These are phyloP conservation scores for Microcebus murinus DNA, from an alignment of 2,113 vertebrate genomes.

Conservation along the genomic window DNA sequence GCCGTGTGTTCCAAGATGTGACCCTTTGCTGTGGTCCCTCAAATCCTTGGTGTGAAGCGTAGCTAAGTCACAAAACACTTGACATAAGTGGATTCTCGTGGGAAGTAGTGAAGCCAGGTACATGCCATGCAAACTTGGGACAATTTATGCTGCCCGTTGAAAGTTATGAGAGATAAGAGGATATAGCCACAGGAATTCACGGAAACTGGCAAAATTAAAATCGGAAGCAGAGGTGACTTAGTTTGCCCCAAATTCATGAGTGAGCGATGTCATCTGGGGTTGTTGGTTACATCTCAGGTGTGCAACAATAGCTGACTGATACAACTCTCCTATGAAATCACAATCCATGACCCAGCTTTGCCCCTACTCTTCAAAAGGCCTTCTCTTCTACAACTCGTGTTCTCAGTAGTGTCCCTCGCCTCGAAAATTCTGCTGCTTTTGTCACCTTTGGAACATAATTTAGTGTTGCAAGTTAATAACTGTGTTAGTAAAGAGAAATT, in stretches of 20 bases:
- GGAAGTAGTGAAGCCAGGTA: neutral
- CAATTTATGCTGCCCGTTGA: neutral
- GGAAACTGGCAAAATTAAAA: neutral
- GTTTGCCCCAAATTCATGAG: neutral
- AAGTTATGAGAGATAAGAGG: neutral
- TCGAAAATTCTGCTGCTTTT: neutral
- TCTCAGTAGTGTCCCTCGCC: neutral
- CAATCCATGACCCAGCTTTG: neutral
- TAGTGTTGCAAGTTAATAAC: neutral
- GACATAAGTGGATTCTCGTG: neutral
- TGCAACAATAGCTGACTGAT: neutral
- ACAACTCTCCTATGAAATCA: neutral
- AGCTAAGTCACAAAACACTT: neutral
- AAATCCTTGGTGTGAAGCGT: neutral
- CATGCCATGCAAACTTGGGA: neutral
- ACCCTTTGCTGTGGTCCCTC: neutral
- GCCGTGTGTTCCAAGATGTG: neutral
- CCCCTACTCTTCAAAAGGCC: neutral
- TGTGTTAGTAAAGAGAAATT: neutral
- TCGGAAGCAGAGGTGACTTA: neutral
- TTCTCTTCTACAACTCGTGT: neutral
- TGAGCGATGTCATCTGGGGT: neutral
- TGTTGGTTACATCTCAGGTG: neutral
- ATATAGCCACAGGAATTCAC: neutral
- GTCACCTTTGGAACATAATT: neutral